phyloP scores from a whole-genome alignment of 2,888 invertebrate species.

The Thereva unica region DNA sequence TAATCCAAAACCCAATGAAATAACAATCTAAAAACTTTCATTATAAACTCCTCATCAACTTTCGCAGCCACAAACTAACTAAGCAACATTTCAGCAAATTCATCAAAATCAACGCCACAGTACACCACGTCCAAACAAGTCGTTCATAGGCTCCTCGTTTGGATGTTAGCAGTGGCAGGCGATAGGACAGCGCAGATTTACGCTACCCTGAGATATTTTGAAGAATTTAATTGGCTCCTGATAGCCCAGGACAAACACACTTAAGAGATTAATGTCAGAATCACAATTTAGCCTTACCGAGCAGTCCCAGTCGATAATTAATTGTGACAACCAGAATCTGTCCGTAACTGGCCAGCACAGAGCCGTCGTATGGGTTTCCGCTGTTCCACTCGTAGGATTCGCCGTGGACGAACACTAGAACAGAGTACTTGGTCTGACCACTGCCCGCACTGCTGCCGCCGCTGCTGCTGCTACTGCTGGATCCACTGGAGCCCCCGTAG shows the following conservation, averaged over 20 bases:
- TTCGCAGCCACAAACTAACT: too few relatives aligned
- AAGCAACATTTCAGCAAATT: too few relatives aligned
- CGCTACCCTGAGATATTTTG: slow-evolving; percentile 16
- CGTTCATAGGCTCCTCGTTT: too few relatives aligned
- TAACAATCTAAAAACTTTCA: too few relatives aligned
- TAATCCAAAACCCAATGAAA: too few relatives aligned
- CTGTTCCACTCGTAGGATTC: slow-evolving; percentile 97
- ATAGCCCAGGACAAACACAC: slow-evolving; percentile 20
- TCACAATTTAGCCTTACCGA: slow-evolving; percentile 64
- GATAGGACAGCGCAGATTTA: slow-evolving; percentile 19
- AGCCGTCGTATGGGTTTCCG: slow-evolving; percentile 97
- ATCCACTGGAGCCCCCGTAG: slow-evolving; percentile 43
- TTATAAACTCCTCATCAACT: too few relatives aligned
- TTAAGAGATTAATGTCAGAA: slow-evolving; percentile 11
- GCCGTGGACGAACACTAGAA: slow-evolving; percentile 93
- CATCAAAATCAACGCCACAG: too few relatives aligned
- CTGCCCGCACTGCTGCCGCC: slow-evolving; percentile 62
- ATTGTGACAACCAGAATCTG: slow-evolving; percentile 87
- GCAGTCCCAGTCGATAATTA: slow-evolving; percentile 79
- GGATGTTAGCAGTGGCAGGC: neutral
- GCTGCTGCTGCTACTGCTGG: slow-evolving; percentile 53
- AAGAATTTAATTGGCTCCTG: slow-evolving; percentile 21
- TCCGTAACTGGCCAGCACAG: slow-evolving; percentile 91
- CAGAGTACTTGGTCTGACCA: slow-evolving; percentile 71
- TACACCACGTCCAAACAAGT: too few relatives aligned